phyloP scores from a whole-genome alignment of 2,888 invertebrate genomes.

The Achlya flavicornis region DNA sequence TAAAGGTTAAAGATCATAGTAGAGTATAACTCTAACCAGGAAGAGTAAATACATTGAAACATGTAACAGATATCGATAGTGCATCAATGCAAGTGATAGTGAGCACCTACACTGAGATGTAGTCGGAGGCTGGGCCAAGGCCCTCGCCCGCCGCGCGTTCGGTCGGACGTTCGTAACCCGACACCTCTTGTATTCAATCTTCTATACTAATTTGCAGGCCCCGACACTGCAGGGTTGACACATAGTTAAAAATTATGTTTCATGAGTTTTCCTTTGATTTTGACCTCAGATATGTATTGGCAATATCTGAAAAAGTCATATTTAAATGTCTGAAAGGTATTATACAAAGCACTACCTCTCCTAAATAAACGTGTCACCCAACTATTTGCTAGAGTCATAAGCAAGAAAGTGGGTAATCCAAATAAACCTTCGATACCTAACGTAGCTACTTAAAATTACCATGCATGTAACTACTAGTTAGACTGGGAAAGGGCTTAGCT shows the following conservation, averaged over 20 bases:
- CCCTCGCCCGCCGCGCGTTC: conserved; percentile 42
- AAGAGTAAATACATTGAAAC: neutral
- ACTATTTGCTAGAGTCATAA: no score
- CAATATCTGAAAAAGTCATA: neutral
- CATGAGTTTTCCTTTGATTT: neutral
- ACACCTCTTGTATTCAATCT: conserved; percentile 77
- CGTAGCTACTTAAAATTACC: neutral
- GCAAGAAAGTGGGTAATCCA: neutral
- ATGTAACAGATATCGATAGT: conserved; percentile 14
- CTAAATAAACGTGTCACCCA: no score
- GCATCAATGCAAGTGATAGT: conserved; percentile 18
- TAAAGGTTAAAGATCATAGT: no score
- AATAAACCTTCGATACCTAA: neutral
- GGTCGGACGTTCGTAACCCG: conserved; percentile 62
- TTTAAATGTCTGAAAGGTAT: no score
- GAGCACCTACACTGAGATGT: conserved; percentile 9
- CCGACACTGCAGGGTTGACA: conserved; percentile 55
- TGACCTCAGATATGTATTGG: neutral
- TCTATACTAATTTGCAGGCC: conserved; percentile 72
- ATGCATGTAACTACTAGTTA: neutral
- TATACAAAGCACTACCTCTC: no score
- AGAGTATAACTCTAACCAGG: neutral
- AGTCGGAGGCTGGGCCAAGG: conserved; percentile 57
- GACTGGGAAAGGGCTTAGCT: conserved; percentile 2
- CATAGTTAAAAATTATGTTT: neutral